These are phyloP conservation scores for Micoletzkya japonica DNA, from an alignment of 2,888 invertebrate species.

Conservation along the genomic window DNA sequence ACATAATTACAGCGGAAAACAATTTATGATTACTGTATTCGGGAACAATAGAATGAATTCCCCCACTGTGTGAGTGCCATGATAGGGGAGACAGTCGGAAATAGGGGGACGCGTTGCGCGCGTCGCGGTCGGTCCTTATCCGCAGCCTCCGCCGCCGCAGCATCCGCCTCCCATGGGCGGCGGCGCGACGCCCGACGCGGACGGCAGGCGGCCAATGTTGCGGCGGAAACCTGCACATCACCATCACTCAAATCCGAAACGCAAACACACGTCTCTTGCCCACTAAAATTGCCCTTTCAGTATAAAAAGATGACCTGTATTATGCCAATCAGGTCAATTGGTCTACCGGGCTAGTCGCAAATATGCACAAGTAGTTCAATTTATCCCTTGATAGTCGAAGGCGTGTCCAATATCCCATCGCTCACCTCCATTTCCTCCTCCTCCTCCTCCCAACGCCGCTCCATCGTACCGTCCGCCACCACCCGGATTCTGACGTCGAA, in stretches of 20 bases:
- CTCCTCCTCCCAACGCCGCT: slow-evolving; percentile 31
- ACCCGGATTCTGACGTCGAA: slow-evolving; percentile 22
- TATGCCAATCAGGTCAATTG: too few relatives aligned
- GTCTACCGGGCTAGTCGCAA: too few relatives aligned
- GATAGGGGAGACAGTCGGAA: too few relatives aligned
- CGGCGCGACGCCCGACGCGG: slow-evolving; percentile 35
- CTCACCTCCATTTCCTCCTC: slow-evolving; percentile 32
- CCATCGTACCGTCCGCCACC: slow-evolving; percentile 28
- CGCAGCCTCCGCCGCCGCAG: slow-evolving; percentile 41
- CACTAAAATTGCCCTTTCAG: not conserved
- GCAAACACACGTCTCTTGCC: not conserved
- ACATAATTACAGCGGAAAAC: too few relatives aligned
- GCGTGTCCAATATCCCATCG: too few relatives aligned
- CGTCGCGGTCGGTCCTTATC: not conserved
- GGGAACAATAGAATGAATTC: too few relatives aligned
- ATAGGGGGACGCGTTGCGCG: too few relatives aligned
- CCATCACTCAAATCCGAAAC: not conserved
- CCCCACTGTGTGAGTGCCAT: too few relatives aligned
- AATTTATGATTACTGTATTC: too few relatives aligned
- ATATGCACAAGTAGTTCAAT: too few relatives aligned
- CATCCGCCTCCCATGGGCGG: slow-evolving; percentile 45
- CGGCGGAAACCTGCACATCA: slow-evolving; percentile 23
- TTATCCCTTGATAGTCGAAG: too few relatives aligned
- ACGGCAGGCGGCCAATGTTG: slow-evolving; percentile 34
- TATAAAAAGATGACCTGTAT: too few relatives aligned